Conservation (phyloP, 2,113 vertebrate species). For the Colius striatus region DNA sequence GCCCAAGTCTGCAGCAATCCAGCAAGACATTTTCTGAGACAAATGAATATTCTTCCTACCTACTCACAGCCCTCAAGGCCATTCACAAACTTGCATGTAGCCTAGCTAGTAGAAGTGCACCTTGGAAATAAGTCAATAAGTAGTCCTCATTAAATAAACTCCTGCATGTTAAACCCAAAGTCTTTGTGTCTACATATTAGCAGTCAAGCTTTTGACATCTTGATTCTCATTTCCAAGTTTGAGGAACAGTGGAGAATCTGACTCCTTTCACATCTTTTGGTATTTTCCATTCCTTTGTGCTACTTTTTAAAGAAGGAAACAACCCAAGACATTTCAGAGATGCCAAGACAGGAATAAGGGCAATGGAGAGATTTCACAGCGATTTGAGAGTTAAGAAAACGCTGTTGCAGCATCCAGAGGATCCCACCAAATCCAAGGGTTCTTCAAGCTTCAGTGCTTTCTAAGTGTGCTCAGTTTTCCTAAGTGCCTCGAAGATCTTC, state of each 20-base stretch:
- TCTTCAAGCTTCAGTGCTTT: not conserved
- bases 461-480: not conserved
- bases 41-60: not conserved
- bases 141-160: not conserved
- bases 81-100: not conserved
- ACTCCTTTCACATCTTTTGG: not conserved
- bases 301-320: not conserved
- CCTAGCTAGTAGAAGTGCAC: not conserved
- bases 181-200: not conserved
- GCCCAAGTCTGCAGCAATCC: not conserved
- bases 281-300: not conserved
- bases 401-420: not conserved
- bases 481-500: not conserved
- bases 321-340: not conserved
- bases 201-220: not conserved
- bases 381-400: not conserved
- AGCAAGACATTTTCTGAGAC: not conserved
- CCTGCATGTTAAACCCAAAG: not conserved
- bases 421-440: constrained; percentile 1
- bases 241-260: not conserved
- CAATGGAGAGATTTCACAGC: not conserved
- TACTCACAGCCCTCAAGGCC: not conserved
- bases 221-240: not conserved
- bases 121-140: not conserved
- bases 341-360: not conserved